Conservation (phyloP, 64 coral and sea anemone species). For the Catalaphyllia jardinei region DNA sequence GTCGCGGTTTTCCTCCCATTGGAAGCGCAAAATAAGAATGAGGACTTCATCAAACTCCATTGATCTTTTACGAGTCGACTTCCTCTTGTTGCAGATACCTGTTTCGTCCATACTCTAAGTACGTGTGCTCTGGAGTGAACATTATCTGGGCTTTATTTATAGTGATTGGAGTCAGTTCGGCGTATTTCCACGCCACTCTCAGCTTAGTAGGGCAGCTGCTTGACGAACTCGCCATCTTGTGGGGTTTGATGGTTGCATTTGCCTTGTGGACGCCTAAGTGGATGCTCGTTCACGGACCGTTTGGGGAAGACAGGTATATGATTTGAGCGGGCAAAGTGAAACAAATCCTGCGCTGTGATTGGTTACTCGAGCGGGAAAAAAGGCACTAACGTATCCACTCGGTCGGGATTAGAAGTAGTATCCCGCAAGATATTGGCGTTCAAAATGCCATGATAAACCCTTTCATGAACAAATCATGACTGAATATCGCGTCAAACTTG, state of each 20-base stretch:
- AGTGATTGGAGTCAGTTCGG: slow-evolving; percentile 83
- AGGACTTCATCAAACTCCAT: not conserved
- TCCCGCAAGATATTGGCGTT: too few relatives aligned
- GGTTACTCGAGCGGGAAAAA: too few relatives aligned
- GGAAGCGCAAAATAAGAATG: too few relatives aligned
- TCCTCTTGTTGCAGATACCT: slow-evolving; percentile 67
- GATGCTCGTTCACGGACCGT: slow-evolving; percentile 57
- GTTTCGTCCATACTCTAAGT: slow-evolving; percentile 84
- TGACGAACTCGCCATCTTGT: slow-evolving; percentile 92
- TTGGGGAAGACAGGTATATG: slow-evolving; percentile 68
- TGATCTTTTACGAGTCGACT: not conserved
- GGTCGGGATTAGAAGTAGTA: too few relatives aligned
- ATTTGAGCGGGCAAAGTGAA: too few relatives aligned
- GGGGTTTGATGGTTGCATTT: slow-evolving; percentile 82
- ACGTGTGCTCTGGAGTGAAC: slow-evolving; percentile 82
- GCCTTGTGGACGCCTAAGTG: slow-evolving; percentile 93
- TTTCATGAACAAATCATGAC: too few relatives aligned
- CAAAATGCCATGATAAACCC: too few relatives aligned
- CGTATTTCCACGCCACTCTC: slow-evolving; percentile 96
- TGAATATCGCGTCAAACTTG: too few relatives aligned
- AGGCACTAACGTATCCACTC: too few relatives aligned
- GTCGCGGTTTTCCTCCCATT: too few relatives aligned
- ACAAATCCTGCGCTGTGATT: too few relatives aligned
- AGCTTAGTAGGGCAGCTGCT: slow-evolving; percentile 94
- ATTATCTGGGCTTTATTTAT: slow-evolving; percentile 77